Evolutionary conservation across 2,888 invertebrate species (phyloP).

Genomic region (Galerucella calmariensis): DNA sequence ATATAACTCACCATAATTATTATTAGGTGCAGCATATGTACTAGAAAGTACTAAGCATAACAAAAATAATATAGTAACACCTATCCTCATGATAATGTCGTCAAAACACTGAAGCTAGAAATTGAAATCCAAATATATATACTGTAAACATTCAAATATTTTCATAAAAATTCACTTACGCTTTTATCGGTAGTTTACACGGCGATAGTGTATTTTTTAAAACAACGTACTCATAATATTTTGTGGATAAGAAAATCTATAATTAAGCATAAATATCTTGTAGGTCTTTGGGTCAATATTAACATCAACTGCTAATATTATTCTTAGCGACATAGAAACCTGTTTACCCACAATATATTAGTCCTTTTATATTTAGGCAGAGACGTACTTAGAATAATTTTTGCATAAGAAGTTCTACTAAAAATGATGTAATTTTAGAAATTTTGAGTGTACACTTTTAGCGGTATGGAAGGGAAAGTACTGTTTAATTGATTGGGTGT

Average conservation of each 20-base stretch:
- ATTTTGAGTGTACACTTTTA: too few species aligned
- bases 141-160: not conserved
- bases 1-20: not conserved
- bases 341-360: not conserved
- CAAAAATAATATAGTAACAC: not conserved
- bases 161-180: not conserved
- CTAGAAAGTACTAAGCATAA: not conserved
- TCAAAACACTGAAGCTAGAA: not conserved
- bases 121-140: not conserved
- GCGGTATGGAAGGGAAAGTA: too few species aligned
- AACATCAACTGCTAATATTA: not conserved
- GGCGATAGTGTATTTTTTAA: not conserved
- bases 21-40: not conserved
- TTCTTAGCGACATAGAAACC: slow-evolving; percentile 10
- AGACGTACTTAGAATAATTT: not conserved
- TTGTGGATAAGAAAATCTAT: not conserved
- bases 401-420: not conserved
- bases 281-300: slow-evolving; percentile 4
- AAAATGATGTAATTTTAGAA: too few species aligned
- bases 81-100: not conserved
- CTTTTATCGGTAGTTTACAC: not conserved
- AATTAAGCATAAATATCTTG: not conserved
- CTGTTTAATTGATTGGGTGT: too few species aligned
- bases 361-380: slow-evolving; percentile 5
- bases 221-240: not conserved